Base-by-base conservation (phyloP, 2,888 invertebrate genomes). In the Zaprionus obscuricornis region DNA sequence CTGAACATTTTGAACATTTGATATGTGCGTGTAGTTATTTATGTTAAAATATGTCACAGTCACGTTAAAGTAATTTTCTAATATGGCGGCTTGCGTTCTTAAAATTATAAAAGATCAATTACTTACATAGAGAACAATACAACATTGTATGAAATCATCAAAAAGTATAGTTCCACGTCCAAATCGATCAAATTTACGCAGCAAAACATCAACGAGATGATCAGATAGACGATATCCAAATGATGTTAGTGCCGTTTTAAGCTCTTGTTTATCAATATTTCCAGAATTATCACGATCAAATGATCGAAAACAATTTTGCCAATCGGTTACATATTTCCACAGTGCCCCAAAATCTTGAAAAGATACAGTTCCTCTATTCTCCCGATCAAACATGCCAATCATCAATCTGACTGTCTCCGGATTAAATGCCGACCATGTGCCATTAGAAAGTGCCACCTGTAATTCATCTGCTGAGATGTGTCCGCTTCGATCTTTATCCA, bases 101-200 rank as follows among this genome's bases (percentile, higher is more conserved):
- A n/a, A n/a, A n/a, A n/a, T n/a, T n/a, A n/a, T n/a, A n/a, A n/a
- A n/a, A n/a, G n/a, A n/a, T n/a, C n/a, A n/a, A n/a, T n/a, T 50
- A 93, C 96, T 95, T 92, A 97, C 97, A 92, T 97, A 96, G 87
- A 98, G 91, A 47, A 96, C 95, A 65, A 98, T 94, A 89, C 97
- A 98, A 88, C 97, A 97, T 89, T 98, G 98, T 75, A 99, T 98
- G 89, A 99, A 99, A 90, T 99, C 99, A 91, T 99, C 99, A 91
- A 99, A 99, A 47, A 97, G 93, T 78, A 99, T 96, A 4, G 95
- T 96, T 22, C 97, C 97, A 45, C 92, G 92, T n/a, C 97, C 97
- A 85, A 94, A 95, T 74, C 98, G 92, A 91, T 99, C 99, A 91
- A 98, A 99, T 90, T 98, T 98, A 75, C 95, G 93, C 49, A 99